Evolutionary conservation across 2,113 vertebrate species (phyloP).

Genomic region (Brachyhypopomus gauderio): DNA sequence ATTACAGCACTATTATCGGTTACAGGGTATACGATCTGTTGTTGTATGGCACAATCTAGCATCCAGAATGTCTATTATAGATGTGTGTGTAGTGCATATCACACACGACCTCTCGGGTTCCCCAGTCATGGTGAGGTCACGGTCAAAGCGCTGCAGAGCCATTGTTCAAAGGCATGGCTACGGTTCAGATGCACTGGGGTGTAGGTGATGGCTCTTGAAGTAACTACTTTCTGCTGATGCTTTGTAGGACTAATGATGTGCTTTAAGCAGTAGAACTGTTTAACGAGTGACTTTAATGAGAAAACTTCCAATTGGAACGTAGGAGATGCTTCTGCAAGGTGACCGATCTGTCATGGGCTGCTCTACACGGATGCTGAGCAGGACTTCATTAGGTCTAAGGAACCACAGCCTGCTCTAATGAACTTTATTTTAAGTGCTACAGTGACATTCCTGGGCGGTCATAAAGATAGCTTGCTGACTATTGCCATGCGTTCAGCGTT

Average conservation of each 20-base stretch:
- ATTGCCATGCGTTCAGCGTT: background rate
- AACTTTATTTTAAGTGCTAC: background rate
- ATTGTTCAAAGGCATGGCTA: background rate
- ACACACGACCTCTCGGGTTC: background rate
- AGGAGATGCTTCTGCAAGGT: background rate
- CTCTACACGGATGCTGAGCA: background rate
- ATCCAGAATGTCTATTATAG: background rate
- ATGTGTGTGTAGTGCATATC: background rate
- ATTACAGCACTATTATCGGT: background rate
- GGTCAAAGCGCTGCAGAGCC: constrained; percentile 21
- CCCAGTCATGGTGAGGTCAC: constrained; percentile 7
- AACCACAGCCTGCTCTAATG: background rate
- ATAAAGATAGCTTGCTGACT: background rate
- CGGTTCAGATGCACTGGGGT: background rate
- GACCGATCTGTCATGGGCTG: background rate
- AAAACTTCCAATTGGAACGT: background rate
- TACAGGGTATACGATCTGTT: too few species aligned
- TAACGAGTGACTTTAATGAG: background rate
- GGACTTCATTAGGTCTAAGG: background rate
- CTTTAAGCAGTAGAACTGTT: background rate
- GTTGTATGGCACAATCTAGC: background rate
- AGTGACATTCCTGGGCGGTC: background rate
- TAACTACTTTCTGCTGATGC: background rate
- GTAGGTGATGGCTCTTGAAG: background rate
- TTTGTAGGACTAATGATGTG: background rate